Evolutionary conservation across 2,113 vertebrate species (phyloP), one percentile per base, ranked within the genome.

Genomic region (Glaucomys volans): DNA sequence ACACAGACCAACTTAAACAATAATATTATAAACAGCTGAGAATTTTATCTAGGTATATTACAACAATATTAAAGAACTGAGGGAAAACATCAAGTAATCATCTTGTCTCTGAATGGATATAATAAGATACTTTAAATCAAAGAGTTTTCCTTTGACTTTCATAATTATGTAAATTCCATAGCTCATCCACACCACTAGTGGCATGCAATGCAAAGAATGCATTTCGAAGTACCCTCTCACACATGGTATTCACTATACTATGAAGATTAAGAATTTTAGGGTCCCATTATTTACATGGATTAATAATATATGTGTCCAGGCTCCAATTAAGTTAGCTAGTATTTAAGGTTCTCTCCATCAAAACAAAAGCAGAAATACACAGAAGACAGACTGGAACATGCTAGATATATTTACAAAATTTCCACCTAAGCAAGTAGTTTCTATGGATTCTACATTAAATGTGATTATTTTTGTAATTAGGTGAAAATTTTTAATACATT

Each of bases 21-120:
- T 22, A 87, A 85, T 50, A 47, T 81, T 87, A 47, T 57, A 93
- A 87, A 52, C 54, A 87, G 57, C 47, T 87, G 17, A 77, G 13
- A 81, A 94, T 40, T 75, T 62, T 30, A 52, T 4, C 14, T 2
- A 66, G 28, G 35, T 76, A 95, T 64, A 84, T 66, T 57, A 77
- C 50, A 84, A 93, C 1, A 89, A 57, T 47, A 85, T 87, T 86
- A 90, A 81, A 87, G 40, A 5, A 84, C 4, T 86, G 37, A 84
- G 44, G 52, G 11, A 52, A 94, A 95, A 79, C 57, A 83, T n/a
- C 37, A 84, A 37, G 30, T 76, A 83, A 88, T 94, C n/a, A 88
- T 62, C 50, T 71, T 62, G 2, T 37, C 24, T 69, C n/a, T 76
- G 69, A 83, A 91, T 32, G 35, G n/a, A 69, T 50, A 66, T 72